Base-by-base conservation (phyloP, 2,113 vertebrate species). In the Melanerpes formicivorus region DNA sequence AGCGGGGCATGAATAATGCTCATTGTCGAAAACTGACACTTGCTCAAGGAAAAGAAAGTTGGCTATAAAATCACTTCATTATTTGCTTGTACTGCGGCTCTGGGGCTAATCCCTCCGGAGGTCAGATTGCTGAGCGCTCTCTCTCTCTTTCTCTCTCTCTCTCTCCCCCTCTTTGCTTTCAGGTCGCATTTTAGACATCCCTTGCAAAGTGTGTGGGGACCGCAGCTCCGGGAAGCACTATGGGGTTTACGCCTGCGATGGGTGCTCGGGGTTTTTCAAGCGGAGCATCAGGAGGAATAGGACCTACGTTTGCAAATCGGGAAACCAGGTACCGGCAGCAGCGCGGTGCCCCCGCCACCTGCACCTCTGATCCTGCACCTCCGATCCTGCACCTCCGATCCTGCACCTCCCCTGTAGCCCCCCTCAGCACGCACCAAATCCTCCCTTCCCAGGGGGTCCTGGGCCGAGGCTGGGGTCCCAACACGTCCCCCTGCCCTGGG, bases 171-270 rank as follows among this genome's bases (percentile, higher is more conserved):
- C 81, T 92, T 93, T 81, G 30, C 63, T 92, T 93, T 69, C 97
- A 99, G 99, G 99, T 98, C 99, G 99, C 71, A 99, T 99, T 97
- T 97, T 99, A 97, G 99, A 99, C 91, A 99, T 99, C 94, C 99
- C 99, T 27, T 99, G 99, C 96, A 99, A 99, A 98, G 99, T 99
- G 93, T 99, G 99, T 67, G 99, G 99, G 5, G 99, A 99, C 95
- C 98, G 99, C 88, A 99, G 99, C 96, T 99, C 99, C 5, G 99
- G 99, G 50, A 99, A 99, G 75, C 99, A 99, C 96, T 99, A 99
- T 25, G 99, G 99, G 26, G 99, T 99, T 80, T 99, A 99, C 80
- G 99, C 99, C 75, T 99, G 99, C 73, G 99, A 99, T 76, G 99
- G 99, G 70, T 99, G 99, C 95, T 99, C 99, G 2, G 99, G 99